These are phyloP conservation scores for Aporrectodea caliginosa DNA, from an alignment of 1,140 invertebrate species.

Conservation along the genomic window DNA sequence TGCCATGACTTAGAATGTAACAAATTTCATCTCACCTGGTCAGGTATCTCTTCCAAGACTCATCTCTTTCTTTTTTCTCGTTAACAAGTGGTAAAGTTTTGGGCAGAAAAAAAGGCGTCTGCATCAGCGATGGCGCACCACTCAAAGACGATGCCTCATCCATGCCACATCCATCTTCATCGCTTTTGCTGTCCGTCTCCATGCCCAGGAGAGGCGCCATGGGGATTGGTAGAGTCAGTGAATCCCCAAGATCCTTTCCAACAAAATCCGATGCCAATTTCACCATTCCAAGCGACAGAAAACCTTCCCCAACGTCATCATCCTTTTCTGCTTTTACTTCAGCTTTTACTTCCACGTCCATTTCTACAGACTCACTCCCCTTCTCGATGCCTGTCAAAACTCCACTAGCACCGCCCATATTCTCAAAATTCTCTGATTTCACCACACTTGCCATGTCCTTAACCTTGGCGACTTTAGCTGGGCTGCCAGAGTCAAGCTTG, in stretches of 20 bases:
- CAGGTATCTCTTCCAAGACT: slow-evolving; percentile 64
- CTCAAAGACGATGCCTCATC: background rate
- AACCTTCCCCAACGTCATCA: too few relatives aligned
- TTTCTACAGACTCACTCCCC: too few relatives aligned
- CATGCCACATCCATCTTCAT: background rate
- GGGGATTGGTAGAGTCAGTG: slow-evolving; percentile 20
- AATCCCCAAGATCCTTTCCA: slow-evolving; percentile 8
- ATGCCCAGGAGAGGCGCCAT: background rate
- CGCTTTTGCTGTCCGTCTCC: background rate
- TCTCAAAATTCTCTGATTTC: too few relatives aligned
- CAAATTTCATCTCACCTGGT: slow-evolving; percentile 47
- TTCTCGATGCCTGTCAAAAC: too few relatives aligned
- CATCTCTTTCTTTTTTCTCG: slow-evolving; percentile 47
- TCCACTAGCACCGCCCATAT: too few relatives aligned
- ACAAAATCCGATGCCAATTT: slow-evolving; percentile 6
- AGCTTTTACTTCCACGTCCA: too few relatives aligned
- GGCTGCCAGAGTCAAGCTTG: too few relatives aligned
- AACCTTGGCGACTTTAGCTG: too few relatives aligned
- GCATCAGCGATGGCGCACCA: too few relatives aligned
- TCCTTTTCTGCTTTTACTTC: too few relatives aligned
- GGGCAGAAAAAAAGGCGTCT: background rate
- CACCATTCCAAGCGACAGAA: background rate
- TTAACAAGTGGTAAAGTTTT: slow-evolving; percentile 22
- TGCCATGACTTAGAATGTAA: too few relatives aligned
- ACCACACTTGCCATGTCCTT: too few relatives aligned